Conservation (phyloP, 2,113 vertebrate genomes). For the Xerus inauris region DNA sequence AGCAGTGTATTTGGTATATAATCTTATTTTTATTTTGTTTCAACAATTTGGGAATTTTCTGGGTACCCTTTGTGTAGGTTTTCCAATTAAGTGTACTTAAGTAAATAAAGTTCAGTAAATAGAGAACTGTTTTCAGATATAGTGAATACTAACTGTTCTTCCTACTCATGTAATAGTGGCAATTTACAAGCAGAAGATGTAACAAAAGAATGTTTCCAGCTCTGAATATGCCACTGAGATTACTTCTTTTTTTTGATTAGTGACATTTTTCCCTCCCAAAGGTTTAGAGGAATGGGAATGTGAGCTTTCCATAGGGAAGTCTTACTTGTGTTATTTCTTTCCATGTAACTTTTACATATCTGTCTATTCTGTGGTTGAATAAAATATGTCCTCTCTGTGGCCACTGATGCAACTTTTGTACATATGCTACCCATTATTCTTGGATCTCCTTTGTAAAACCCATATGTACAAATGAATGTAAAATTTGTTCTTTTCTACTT, state of each 20-base stretch:
- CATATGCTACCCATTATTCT: slow-evolving; percentile 52
- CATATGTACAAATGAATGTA: slow-evolving; percentile 24
- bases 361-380: slow-evolving; percentile 66
- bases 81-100: slow-evolving; percentile 70
- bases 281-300: slow-evolving; percentile 49
- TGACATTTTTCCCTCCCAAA: slow-evolving; percentile 66
- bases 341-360: slow-evolving; percentile 51
- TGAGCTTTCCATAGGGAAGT: slow-evolving; percentile 66
- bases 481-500: slow-evolving; percentile 69
- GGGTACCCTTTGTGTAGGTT: slow-evolving; percentile 7
- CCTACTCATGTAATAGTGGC: slow-evolving; percentile 53
- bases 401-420: slow-evolving; percentile 44
- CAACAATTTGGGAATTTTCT: slow-evolving; percentile 48
- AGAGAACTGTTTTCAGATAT: slow-evolving; percentile 29
- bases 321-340: slow-evolving; percentile 52
- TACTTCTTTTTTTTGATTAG: slow-evolving; percentile 71
- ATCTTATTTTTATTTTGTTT: slow-evolving; percentile 57
- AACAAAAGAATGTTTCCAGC: slow-evolving; percentile 62
- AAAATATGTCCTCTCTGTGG: slow-evolving; percentile 21
- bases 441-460: slow-evolving; percentile 63
- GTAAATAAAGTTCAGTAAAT: slow-evolving; percentile 72
- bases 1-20: slow-evolving; percentile 56
- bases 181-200: slow-evolving; percentile 58
- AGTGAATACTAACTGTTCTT: slow-evolving; percentile 73
- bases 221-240: background rate